A percentile compares a stretch with the other conserved stretches of the same genome.
Conservation (phyloP, 2,888 invertebrate species). For the Drosophila atripex region DNA sequence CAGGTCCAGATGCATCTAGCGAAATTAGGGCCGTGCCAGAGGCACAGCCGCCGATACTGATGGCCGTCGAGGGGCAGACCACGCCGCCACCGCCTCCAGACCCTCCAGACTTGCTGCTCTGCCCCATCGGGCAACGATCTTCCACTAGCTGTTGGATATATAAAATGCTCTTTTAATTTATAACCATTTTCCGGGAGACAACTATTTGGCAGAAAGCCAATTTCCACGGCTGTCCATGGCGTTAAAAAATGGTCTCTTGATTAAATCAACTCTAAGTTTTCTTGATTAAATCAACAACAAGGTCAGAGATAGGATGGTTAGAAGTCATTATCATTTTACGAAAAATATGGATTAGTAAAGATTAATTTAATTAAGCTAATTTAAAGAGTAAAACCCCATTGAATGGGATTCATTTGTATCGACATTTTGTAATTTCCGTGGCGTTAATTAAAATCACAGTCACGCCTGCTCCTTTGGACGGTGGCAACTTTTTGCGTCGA, state of each 20-base stretch:
- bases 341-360: background rate
- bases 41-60: constrained; percentile 79
- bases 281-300: background rate
- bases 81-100: constrained; percentile 27
- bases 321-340: too few relatives aligned
- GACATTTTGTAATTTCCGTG: constrained; percentile 18
- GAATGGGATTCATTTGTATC: constrained; percentile 13
- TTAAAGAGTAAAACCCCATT: constrained; percentile 6
- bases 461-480: constrained; percentile 34
- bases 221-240: constrained; percentile 73
- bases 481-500: constrained; percentile 18
- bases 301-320: too few relatives aligned
- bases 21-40: constrained; percentile 80
- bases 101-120: constrained; percentile 41
- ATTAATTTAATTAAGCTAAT: constrained; percentile 6
- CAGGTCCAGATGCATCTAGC: constrained; percentile 60
- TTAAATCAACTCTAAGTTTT: background rate
- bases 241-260: background rate
- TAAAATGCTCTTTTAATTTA: constrained; percentile 31
- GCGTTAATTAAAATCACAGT: constrained; percentile 27
- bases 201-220: constrained; percentile 50
- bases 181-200: constrained; percentile 55
- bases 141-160: constrained; percentile 72
- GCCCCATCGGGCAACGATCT: constrained; percentile 60
- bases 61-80: constrained; percentile 61